These are phyloP conservation scores for Stylophora pistillata DNA, from an alignment of 64 coral and sea anemone species.

Conservation along the genomic window DNA sequence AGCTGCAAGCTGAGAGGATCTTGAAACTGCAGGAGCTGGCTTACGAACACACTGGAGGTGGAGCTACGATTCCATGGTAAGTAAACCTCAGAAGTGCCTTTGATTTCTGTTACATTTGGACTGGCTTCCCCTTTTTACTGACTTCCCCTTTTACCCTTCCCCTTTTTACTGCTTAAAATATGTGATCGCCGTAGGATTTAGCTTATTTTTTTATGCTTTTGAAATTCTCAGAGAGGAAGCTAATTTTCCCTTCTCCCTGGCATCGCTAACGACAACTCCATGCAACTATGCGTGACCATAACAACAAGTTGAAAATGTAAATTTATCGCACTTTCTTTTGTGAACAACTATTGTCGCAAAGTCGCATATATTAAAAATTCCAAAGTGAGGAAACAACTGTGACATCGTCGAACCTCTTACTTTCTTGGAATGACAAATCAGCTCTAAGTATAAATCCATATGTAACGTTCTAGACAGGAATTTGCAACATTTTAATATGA, in stretches of 20 bases:
- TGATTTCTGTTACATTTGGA: too few relatives aligned
- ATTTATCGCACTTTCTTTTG: neutral
- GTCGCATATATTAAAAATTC: neutral
- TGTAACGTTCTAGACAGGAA: too few relatives aligned
- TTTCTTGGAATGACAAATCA: too few relatives aligned
- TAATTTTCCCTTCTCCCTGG: neutral
- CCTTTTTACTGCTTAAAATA: neutral
- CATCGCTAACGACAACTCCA: neutral
- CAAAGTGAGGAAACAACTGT: too few relatives aligned
- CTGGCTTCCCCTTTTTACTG: too few relatives aligned
- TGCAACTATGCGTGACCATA: neutral
- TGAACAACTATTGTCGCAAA: neutral
- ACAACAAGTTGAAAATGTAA: neutral
- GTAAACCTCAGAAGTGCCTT: neutral
- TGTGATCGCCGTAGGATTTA: neutral
- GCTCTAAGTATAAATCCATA: too few relatives aligned
- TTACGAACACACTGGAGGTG: slow-evolving; percentile 62
- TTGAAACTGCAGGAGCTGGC: slow-evolving; percentile 85
- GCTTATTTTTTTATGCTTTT: neutral
- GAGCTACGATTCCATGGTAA: slow-evolving; percentile 81
- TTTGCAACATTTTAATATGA: too few relatives aligned
- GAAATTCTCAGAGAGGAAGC: neutral
- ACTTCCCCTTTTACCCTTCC: too few relatives aligned
- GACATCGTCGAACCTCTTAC: too few relatives aligned
- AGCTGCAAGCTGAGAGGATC: slow-evolving; percentile 97